phyloP scores from a whole-genome alignment of 2,888 invertebrate species.

The Patella ulyssiponensis region DNA sequence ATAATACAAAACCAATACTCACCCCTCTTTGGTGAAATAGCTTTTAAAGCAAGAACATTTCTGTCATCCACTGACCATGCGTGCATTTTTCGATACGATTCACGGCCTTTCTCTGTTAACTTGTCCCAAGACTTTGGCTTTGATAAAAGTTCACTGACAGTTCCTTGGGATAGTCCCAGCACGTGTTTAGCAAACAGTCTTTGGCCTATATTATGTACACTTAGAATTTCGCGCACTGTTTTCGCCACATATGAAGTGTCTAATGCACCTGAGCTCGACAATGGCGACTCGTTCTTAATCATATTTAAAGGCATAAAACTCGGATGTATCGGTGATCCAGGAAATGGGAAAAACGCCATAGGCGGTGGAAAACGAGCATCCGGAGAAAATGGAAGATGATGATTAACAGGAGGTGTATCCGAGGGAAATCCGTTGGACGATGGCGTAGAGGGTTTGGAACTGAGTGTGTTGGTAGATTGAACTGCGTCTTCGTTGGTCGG shows the following conservation, averaged over 20 bases:
- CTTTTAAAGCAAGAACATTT: conserved; percentile 96
- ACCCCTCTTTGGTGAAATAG: conserved; percentile 82
- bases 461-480: conserved; percentile 26
- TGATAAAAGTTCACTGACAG: conserved; percentile 96
- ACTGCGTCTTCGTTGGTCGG: conserved; percentile 23
- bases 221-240: conserved; percentile 91
- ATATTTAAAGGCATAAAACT: conserved; percentile 41
- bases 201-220: conserved; percentile 98
- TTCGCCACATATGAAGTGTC: conserved; percentile 95
- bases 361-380: conserved; percentile 6
- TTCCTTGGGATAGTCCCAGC: conserved; percentile 93
- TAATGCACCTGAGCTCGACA: conserved; percentile 77
- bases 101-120: conserved; percentile 98
- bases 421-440: conserved; percentile 24
- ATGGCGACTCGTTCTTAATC: conserved; percentile 38
- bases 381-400: conserved; percentile 18
- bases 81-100: conserved; percentile 99
- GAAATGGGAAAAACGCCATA: conserved; percentile 21
- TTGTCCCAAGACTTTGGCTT: conserved; percentile 99
- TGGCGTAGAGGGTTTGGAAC: conserved; percentile 27
- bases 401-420: conserved; percentile 28
- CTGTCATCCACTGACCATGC: conserved; percentile 99
- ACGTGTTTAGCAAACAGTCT: conserved; percentile 98
- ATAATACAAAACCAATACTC: conserved; percentile 23
- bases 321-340: conserved; percentile 25